These are phyloP conservation scores for Sclerodermus sp. DNA, from an alignment of 2,888 invertebrate genomes.

Conservation along the genomic window DNA sequence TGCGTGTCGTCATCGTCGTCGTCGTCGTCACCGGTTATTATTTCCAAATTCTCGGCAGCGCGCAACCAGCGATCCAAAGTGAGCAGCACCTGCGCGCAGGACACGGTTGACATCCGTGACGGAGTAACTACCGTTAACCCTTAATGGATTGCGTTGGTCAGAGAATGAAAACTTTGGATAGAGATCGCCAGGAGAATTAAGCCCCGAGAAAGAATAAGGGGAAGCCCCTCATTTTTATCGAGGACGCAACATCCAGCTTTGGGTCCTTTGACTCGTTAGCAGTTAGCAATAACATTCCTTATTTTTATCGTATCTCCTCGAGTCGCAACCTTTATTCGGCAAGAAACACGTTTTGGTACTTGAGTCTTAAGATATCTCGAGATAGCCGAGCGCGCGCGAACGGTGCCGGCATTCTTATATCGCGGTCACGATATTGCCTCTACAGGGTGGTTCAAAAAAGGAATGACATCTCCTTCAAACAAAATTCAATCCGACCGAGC, in stretches of 20 bases:
- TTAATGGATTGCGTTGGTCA: too few relatives aligned
- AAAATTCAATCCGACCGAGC: constrained; percentile 20
- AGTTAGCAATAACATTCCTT: constrained; percentile 55
- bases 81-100: too few relatives aligned
- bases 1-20: background rate
- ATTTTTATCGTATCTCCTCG: constrained; percentile 51
- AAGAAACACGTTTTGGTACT: constrained; percentile 55
- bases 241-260: constrained; percentile 41
- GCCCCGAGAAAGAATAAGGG: background rate
- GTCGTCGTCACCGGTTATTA: constrained; percentile 31
- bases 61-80: too few relatives aligned
- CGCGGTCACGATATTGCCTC: constrained; percentile 32
- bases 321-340: constrained; percentile 47
- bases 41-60: constrained; percentile 31
- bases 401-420: constrained; percentile 35
- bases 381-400: constrained; percentile 36
- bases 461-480: constrained; percentile 9
- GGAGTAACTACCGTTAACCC: too few relatives aligned
- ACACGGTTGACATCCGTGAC: too few relatives aligned
- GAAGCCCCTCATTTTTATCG: background rate
- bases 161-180: too few relatives aligned
- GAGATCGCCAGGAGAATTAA: too few relatives aligned
- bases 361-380: constrained; percentile 47
- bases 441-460: constrained; percentile 25
- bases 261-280: constrained; percentile 50